Evolutionary conservation across 2,888 invertebrate species (phyloP).

Genomic region (Dione juno): DNA sequence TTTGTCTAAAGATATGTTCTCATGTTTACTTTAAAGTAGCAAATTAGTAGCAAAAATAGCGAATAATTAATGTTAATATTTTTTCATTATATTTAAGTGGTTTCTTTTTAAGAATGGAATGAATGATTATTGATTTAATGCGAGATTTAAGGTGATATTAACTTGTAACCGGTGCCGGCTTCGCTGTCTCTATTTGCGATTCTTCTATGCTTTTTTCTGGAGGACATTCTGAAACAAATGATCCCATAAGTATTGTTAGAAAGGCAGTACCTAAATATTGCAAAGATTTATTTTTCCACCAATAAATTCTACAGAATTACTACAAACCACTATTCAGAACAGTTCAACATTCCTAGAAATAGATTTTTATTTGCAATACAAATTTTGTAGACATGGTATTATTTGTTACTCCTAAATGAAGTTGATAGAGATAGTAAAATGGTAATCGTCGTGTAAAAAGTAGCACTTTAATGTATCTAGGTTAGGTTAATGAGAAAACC

Average conservation of each 20-base stretch:
- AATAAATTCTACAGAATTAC: too few relatives aligned
- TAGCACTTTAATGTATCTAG: slow-evolving; percentile 20
- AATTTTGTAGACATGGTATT: too few relatives aligned
- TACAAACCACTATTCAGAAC: too few relatives aligned
- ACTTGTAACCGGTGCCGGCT: slow-evolving; percentile 65
- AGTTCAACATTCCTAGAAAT: too few relatives aligned
- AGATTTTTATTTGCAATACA: too few relatives aligned
- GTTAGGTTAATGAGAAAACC: slow-evolving; percentile 33
- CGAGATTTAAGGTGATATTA: slow-evolving; percentile 49
- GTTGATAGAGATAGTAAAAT: not conserved
- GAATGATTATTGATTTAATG: not conserved
- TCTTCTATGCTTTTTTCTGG: slow-evolving; percentile 65
- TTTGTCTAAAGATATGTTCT: not conserved
- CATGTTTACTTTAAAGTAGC: not conserved
- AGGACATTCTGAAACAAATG: slow-evolving; percentile 68
- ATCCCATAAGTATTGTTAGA: not conserved
- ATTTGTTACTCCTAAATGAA: not conserved
- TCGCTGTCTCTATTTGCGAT: slow-evolving; percentile 56
- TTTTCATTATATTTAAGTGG: not conserved
- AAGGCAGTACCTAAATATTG: not conserved
- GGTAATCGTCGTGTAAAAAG: slow-evolving; percentile 17
- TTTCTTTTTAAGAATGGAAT: not conserved
- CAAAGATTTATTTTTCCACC: too few relatives aligned
- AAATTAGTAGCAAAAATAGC: too few relatives aligned
- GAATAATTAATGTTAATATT: too few relatives aligned